Evolutionary conservation across 1,140 invertebrate genomes (phyloP).

Genomic region (Aphelinus atriplicis): DNA sequence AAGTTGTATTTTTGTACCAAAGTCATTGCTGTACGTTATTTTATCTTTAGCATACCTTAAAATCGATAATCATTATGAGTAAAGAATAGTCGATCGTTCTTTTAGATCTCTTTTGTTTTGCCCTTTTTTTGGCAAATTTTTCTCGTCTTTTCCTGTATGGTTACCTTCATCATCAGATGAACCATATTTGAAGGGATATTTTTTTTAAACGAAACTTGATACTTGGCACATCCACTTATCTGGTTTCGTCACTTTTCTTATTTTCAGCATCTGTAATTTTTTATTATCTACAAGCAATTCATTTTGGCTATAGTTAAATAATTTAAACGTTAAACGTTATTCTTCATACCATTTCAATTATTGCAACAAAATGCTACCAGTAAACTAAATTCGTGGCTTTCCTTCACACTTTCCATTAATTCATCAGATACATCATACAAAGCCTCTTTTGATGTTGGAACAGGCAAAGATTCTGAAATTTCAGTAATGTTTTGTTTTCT

Average conservation of each 20-base stretch:
- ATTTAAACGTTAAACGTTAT: not conserved
- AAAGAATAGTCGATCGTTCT: conserved; percentile 70
- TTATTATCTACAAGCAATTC: conserved; percentile 29
- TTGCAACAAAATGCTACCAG: conserved; percentile 66
- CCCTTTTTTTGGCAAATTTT: conserved; percentile 30
- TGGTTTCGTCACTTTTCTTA: conserved; percentile 33
- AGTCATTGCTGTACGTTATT: not conserved
- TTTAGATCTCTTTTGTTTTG: conserved; percentile 28
- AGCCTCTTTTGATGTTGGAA: conserved; percentile 70
- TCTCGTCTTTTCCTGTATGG: conserved; percentile 39
- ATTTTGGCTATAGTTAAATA: conserved; percentile 5
- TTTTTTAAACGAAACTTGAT: conserved; percentile 33
- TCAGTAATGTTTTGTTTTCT: conserved; percentile 48
- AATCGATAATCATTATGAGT: conserved; percentile 66
- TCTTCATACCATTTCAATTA: conserved; percentile 41
- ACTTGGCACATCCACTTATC: no score
- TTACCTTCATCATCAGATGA: conserved; percentile 69
- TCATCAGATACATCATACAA: conserved; percentile 73
- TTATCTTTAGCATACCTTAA: conserved; percentile 61
- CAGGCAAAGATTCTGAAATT: conserved; percentile 47
- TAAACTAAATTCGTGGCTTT: conserved; percentile 68
- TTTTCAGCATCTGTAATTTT: conserved; percentile 3
- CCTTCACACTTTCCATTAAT: conserved; percentile 67
- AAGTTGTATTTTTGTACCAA: conserved; percentile 31
- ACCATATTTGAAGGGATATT: conserved; percentile 72